These are phyloP conservation scores for Eupithecia tripunctaria DNA, from an alignment of 2,888 invertebrate genomes.

Conservation along the genomic window DNA sequence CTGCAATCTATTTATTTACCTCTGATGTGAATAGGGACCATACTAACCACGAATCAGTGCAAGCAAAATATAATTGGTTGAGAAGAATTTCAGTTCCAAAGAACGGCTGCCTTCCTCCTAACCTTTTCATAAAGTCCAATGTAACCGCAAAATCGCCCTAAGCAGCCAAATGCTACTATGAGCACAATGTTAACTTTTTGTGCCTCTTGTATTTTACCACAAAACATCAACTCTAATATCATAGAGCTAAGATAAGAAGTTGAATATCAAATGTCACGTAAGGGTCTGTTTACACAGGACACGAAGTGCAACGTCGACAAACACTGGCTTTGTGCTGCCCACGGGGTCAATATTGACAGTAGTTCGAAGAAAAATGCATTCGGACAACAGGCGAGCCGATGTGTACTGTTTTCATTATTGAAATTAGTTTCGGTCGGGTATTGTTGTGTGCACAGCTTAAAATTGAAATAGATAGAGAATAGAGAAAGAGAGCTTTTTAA, in stretches of 20 bases:
- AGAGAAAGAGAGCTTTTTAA: constrained; percentile 19
- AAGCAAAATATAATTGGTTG: not conserved
- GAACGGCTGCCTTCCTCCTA: constrained; percentile 53
- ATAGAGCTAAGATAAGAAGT: constrained; percentile 53
- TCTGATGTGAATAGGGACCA: not conserved
- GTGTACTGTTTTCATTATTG: constrained; percentile 81
- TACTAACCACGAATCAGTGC: too few relatives aligned
- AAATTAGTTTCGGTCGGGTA: constrained; percentile 69
- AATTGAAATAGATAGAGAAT: constrained; percentile 9
- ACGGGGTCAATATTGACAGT: constrained; percentile 79
- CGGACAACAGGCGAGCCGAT: constrained; percentile 72
- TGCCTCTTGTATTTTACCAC: constrained; percentile 58
- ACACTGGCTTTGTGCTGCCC: constrained; percentile 81
- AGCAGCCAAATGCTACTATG: constrained; percentile 82
- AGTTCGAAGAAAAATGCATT: constrained; percentile 83
- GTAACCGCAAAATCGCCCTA: constrained; percentile 73
- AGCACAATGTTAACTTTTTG: constrained; percentile 74
- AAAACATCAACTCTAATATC: constrained; percentile 52
- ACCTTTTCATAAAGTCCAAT: constrained; percentile 54
- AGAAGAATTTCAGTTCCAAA: not conserved
- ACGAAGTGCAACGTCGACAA: constrained; percentile 82
- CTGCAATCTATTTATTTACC: not conserved
- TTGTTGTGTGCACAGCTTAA: constrained; percentile 55
- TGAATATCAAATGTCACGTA: constrained; percentile 67
- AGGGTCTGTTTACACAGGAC: constrained; percentile 80